Base-by-base conservation (phyloP, 2,888 invertebrate genomes). In the Dolomedes plantarius region DNA sequence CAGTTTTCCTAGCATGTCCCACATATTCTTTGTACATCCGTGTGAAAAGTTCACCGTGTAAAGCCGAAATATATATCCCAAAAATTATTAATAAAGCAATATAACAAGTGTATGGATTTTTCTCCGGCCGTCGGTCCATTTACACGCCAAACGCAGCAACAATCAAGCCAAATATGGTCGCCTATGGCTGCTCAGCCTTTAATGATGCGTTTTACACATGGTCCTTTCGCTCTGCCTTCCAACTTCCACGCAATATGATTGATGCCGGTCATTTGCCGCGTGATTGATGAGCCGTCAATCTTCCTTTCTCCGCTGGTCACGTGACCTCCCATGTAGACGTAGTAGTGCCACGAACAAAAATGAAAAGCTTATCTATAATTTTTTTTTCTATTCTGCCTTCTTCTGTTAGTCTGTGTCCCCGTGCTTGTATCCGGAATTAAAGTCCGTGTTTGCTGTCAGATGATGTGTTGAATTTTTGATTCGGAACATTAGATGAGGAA, bases 191-290 rank as follows among this genome's bases (percentile, higher is more conserved):
- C 23, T 67, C 71, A 50, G 65, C 56, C 83, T 79, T 86, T 86
- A 79, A 86, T 79, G 86, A 86, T 86, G 86, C 86, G 71, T 86
- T 86, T 86, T 86, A 86, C 79, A 86, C 86, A 86, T 79, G 86
- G 86, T 86, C 71, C 75, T 86, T 86, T 79, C 74, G 68, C 74
- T n/a, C n/a, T 75, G 69, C 62, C 56, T 74, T 81, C 74, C 73
- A 76, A 73, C 77, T 77, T 77, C 77, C 77, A 77, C 77, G 77
- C 83, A 77, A 83, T 76, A 83, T 85, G 83, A 85, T 85, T 67
- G 83, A 85, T 85, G 83, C 46, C 77, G 83, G 83, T 85, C 83
- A 85, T 85, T 85, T 85, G 83, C 36, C 77, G 29, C 27, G 73
- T 85, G 83, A 85, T 85, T 36, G 83, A 85, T 85, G 83, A 67